Evolutionary conservation across 1,140 invertebrate genomes (phyloP).

Genomic region (Cydia amplana): DNA sequence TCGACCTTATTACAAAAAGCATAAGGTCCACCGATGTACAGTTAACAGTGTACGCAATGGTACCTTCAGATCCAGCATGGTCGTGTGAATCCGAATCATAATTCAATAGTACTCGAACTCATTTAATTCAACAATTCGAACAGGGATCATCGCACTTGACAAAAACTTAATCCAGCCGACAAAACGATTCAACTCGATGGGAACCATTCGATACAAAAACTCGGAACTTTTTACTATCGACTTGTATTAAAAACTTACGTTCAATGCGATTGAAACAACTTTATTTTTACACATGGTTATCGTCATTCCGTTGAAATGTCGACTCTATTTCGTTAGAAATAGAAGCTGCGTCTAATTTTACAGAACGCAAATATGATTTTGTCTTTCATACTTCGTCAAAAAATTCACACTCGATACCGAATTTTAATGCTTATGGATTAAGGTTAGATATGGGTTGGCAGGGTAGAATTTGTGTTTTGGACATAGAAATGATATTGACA

Average conservation of each 20-base stretch:
- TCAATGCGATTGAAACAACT: slow-evolving; percentile 7
- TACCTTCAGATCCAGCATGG: neutral
- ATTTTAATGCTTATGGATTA: neutral
- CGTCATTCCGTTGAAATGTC: neutral
- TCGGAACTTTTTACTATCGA: slow-evolving; percentile 45
- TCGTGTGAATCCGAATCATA: slow-evolving; percentile 17
- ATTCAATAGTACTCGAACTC: slow-evolving; percentile 33
- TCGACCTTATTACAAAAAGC: too few relatives aligned
- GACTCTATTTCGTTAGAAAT: neutral
- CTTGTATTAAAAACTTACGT: slow-evolving; percentile 43
- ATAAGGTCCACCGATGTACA: too few relatives aligned
- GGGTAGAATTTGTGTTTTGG: slow-evolving; percentile 20
- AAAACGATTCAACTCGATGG: slow-evolving; percentile 15
- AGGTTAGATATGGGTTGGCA: neutral
- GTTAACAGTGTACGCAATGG: too few relatives aligned
- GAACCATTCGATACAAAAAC: slow-evolving; percentile 40
- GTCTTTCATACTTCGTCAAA: neutral
- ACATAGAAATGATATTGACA: slow-evolving; percentile 41
- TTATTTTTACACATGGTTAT: neutral
- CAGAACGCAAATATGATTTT: neutral
- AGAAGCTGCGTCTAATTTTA: neutral
- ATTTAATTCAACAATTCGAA: slow-evolving; percentile 44
- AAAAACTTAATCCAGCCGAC: slow-evolving; percentile 53
- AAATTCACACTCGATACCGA: neutral
- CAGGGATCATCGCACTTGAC: slow-evolving; percentile 42